Conservation (phyloP, 53 echinoderm and acorn worm species). For the Paelopatides confundens region DNA sequence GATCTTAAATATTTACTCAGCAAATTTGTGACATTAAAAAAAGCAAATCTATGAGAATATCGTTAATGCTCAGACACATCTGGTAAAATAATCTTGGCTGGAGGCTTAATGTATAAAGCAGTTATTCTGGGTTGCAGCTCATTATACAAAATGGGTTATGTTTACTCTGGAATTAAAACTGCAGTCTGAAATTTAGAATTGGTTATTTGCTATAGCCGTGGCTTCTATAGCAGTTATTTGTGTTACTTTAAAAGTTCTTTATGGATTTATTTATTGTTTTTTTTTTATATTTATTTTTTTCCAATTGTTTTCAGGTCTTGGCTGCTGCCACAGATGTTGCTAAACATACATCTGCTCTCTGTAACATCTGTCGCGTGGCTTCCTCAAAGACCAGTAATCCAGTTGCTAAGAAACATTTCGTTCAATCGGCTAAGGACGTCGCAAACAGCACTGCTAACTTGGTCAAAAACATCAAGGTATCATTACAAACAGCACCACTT, state of each 20-base stretch:
- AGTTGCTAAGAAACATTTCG: constrained; percentile 99
- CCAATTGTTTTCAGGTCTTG: constrained; percentile 70
- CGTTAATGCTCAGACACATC: too few species aligned
- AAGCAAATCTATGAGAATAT: too few species aligned
- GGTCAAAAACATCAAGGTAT: constrained; percentile 97
- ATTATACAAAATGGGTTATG: not conserved
- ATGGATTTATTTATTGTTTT: too few species aligned
- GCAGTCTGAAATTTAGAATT: not conserved
- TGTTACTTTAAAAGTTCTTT: too few species aligned
- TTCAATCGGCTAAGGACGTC: constrained; percentile 97
- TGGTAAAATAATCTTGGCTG: not conserved
- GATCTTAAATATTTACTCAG: too few species aligned
- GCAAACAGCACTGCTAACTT: constrained; percentile 97
- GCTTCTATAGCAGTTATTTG: not conserved
- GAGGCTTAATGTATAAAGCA: not conserved
- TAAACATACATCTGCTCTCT: constrained; percentile 95
- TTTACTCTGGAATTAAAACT: not conserved
- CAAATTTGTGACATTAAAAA: too few species aligned
- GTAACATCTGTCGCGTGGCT: constrained; percentile 93
- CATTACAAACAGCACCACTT: too few species aligned
- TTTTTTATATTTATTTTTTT: too few species aligned
- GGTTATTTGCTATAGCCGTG: too few species aligned
- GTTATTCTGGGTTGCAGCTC: too few species aligned
- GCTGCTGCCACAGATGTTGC: constrained; percentile 97
- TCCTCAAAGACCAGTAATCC: constrained; percentile 99